A percentile compares a stretch with the other conserved stretches of the same genome.
phyloP scores from a whole-genome alignment of 2,113 vertebrate species.

The Aegotheles bennettii region DNA sequence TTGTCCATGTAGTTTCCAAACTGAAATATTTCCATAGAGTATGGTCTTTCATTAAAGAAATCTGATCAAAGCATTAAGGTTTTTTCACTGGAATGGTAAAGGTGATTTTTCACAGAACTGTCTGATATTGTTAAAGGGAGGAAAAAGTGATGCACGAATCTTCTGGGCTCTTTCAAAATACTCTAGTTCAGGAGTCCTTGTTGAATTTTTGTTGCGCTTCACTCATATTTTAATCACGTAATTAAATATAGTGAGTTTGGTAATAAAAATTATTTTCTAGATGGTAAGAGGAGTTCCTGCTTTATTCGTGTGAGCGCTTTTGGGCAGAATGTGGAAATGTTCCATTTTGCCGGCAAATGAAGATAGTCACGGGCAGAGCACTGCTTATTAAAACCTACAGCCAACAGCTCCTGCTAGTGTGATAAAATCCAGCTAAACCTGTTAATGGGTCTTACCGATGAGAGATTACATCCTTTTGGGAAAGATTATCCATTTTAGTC shows the following conservation, averaged over 20 bases:
- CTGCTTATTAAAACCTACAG: not conserved
- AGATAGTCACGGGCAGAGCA: not conserved
- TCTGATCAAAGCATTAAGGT: not conserved
- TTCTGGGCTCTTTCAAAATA: not conserved
- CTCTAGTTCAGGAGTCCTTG: not conserved
- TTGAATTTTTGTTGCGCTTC: not conserved
- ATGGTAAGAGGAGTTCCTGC: not conserved
- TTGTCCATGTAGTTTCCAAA: not conserved
- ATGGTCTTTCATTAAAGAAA: not conserved
- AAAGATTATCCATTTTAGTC: slow-evolving; percentile 29
- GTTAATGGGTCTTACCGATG: not conserved
- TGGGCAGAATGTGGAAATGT: not conserved
- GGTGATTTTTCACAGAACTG: not conserved
- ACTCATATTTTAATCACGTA: not conserved
- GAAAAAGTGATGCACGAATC: not conserved
- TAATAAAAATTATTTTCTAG: not conserved
- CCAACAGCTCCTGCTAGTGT: not conserved
- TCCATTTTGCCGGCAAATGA: not conserved
- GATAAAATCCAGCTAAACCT: slow-evolving; percentile 18
- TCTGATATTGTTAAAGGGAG: not conserved
- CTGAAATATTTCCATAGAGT: not conserved
- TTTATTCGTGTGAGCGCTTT: not conserved
- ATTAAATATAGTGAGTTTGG: not conserved
- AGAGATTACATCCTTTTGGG: not conserved
- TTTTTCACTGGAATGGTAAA: not conserved